These are phyloP conservation scores for Pocillopora verrucosa DNA, from an alignment of 64 coral and sea anemone species.

Conservation along the genomic window DNA sequence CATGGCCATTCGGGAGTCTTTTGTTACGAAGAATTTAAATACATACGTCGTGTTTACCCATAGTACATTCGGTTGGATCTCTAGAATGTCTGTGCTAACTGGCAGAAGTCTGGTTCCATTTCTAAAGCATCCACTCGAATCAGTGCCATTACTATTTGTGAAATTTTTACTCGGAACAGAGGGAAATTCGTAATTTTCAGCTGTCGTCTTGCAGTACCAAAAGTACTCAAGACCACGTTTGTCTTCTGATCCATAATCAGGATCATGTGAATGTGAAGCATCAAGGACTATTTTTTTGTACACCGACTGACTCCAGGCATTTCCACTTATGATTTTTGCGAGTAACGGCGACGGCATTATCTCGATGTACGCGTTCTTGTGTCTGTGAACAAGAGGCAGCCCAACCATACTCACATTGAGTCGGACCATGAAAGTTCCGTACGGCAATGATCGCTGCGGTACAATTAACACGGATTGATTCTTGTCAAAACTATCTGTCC, in stretches of 20 bases:
- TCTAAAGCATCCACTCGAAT: conserved; percentile 4
- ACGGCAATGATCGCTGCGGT: conserved; percentile 20
- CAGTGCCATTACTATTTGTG: background rate
- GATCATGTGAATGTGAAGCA: conserved; percentile 54
- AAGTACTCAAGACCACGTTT: conserved; percentile 20
- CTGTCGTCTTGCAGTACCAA: conserved; percentile 64
- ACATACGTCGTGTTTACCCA: conserved; percentile 14
- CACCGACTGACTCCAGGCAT: conserved; percentile 59
- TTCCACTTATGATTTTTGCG: conserved; percentile 51
- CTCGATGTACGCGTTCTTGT: conserved; percentile 18
- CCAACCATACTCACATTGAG: conserved; percentile 64
- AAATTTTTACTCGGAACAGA: conserved; percentile 23
- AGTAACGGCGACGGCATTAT: conserved; percentile 45
- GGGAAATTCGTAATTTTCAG: conserved; percentile 43
- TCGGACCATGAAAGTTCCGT: conserved; percentile 38
- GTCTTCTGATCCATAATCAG: conserved; percentile 16
- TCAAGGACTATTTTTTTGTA: conserved; percentile 34
- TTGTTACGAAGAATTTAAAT: conserved; percentile 9
- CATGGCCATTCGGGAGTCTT: background rate
- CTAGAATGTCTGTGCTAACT: background rate
- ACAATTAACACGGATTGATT: conserved; percentile 45
- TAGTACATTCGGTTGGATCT: background rate
- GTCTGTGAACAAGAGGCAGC: conserved; percentile 28
- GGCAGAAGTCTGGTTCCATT: conserved; percentile 15
- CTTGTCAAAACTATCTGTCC: background rate